These are phyloP conservation scores for Trematomus loennbergii DNA, from an alignment of 2,113 vertebrate species.

Conservation along the genomic window DNA sequence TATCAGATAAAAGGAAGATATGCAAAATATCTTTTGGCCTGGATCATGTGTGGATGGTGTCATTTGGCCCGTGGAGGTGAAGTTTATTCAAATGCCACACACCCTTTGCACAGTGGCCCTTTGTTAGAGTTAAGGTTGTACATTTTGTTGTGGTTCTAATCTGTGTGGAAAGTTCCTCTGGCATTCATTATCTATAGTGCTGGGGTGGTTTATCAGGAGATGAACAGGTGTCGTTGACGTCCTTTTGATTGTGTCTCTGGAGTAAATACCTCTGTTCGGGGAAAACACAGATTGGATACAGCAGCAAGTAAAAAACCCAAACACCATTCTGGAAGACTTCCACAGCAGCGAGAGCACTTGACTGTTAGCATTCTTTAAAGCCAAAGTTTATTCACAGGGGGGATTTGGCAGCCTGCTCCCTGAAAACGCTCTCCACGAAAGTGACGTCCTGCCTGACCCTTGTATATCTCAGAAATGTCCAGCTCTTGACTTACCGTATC, in stretches of 20 bases:
- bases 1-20: slow-evolving; percentile 15
- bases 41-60: neutral
- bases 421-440: slow-evolving; percentile 58
- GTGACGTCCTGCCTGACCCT: slow-evolving; percentile 55
- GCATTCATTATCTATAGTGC: slow-evolving; percentile 45
- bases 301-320: slow-evolving; percentile 40
- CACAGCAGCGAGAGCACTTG: slow-evolving; percentile 36
- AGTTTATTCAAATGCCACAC: slow-evolving; percentile 42
- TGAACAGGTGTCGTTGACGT: slow-evolving; percentile 47
- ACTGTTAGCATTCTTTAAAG: slow-evolving; percentile 76
- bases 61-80: slow-evolving; percentile 25
- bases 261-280: slow-evolving; percentile 1
- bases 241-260: slow-evolving; percentile 51
- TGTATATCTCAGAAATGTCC: slow-evolving; percentile 52
- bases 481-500: slow-evolving; percentile 49
- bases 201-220: slow-evolving; percentile 48
- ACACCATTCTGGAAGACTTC: slow-evolving; percentile 42
- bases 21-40: slow-evolving; percentile 21
- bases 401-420: slow-evolving; percentile 50
- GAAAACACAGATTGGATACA: slow-evolving; percentile 21
- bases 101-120: slow-evolving; percentile 43
- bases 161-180: slow-evolving; percentile 18
- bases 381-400: slow-evolving; percentile 68
- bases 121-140: slow-evolving; percentile 47
- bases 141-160: slow-evolving; percentile 40